Evolutionary conservation across 2,888 invertebrate genomes (phyloP), one percentile per base, ranked within the genome.

Genomic region (Acronicta aceris): DNA sequence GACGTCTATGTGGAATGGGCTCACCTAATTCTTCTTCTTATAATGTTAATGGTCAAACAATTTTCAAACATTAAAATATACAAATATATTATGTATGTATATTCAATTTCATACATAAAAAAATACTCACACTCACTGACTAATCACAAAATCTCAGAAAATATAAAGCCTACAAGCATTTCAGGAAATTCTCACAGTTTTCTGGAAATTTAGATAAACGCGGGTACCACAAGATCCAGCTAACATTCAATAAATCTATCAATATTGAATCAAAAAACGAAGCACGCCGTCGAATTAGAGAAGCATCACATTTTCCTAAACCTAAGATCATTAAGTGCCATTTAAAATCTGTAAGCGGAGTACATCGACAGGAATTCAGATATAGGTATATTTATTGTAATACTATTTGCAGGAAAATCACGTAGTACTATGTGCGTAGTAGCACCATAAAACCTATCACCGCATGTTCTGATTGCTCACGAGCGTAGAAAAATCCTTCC

Each of bases 361-460:
- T 46, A 38, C 36, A 17, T 33, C 48, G 53, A 41, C 54, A 48
- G 41, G 50, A 45, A 59, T 68, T 43, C 25, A 59, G 52, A 54
- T 68, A 57, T n/a, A n/a, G n/a, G n/a, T n/a, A 38, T 46, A 59
- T 65, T 63, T 69, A 74, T 69, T 59, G 43, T 51, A 45, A 41
- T 51, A 57, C 49, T 43, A 69, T 76, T 74, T 76, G 69, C 51
- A 76, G 56, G 57, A 56, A 58, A 56, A 65, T 59, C 74, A 76
- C 76, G 69, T 74, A 60, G 51, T 60, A 65, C 43, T 61, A 52
- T 38, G 60, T 51, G 50, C 46, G 25, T 52, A 59, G 43, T 52
- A 54, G 40, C 47, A 38, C 57, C 56, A 63, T 71, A 66, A 71
- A 63, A 52, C 45, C 56, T 53, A 61, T 56, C 58, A 68, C 46